A percentile compares a stretch with the other conserved stretches of the same genome.
phyloP scores from a whole-genome alignment of 2,113 vertebrate genomes.

The Triplophysa rosa region DNA sequence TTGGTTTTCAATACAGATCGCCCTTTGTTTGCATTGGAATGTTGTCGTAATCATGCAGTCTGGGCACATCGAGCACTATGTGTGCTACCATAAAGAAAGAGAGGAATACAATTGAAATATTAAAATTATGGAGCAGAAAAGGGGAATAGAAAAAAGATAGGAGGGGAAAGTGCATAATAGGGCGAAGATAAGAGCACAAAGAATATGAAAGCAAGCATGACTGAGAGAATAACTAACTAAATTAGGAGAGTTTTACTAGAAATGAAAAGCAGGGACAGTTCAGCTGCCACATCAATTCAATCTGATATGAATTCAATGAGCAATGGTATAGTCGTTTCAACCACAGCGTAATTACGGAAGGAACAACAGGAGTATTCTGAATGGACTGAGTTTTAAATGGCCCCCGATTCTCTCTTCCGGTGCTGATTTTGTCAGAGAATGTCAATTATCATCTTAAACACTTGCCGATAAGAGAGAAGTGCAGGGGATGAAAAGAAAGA shows the following conservation, averaged over 20 bases:
- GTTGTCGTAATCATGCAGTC: conserved; percentile 17
- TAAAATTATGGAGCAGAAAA: conserved; percentile 2
- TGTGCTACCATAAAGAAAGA: conserved; percentile 3
- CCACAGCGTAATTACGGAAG: conserved; percentile 70
- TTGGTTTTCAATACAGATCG: not conserved
- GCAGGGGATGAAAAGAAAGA: conserved; percentile 8
- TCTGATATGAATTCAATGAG: conserved; percentile 78
- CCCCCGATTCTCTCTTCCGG: conserved; percentile 62
- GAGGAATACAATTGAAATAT: not conserved
- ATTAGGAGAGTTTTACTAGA: conserved; percentile 40
- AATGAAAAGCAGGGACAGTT: conserved; percentile 48
- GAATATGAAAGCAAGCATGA: conserved; percentile 37
- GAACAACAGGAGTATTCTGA: conserved; percentile 67
- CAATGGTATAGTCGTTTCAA: conserved; percentile 61
- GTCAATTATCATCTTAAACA: conserved; percentile 73
- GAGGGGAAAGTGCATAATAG: not conserved
- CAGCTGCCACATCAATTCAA: conserved; percentile 61
- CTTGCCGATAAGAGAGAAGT: conserved; percentile 33
- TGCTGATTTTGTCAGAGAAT: conserved; percentile 74
- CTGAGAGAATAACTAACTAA: conserved; percentile 41
- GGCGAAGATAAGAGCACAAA: conserved; percentile 33
- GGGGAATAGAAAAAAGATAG: not conserved
- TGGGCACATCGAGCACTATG: conserved; percentile 5
- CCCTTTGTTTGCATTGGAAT: not conserved
- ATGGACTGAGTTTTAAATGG: conserved; percentile 62